A percentile compares a stretch with the other conserved stretches of the same genome.
Evolutionary conservation across 2,797 vertebrate genomes (phyloP).

Genomic region (Natrix natrix): DNA sequence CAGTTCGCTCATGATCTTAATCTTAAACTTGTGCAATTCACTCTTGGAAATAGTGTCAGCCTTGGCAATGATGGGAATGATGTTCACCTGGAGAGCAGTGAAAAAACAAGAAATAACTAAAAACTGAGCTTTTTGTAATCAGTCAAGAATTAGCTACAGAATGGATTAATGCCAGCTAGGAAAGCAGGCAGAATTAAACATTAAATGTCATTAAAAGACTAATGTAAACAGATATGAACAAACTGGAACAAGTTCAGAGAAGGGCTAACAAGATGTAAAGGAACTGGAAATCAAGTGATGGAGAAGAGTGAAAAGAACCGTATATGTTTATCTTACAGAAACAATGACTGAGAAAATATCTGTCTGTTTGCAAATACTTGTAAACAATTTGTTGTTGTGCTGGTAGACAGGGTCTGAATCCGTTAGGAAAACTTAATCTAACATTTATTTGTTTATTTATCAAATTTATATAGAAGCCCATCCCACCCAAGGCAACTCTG

Average conservation of each 20-base stretch:
- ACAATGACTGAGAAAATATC: background rate
- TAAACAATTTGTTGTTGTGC: background rate
- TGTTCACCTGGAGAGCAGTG: conserved; percentile 84
- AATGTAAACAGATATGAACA: background rate
- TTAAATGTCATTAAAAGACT: background rate
- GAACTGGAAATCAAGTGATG: background rate
- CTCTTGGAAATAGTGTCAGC: conserved; percentile 99
- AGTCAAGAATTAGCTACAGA: background rate
- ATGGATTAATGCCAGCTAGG: background rate
- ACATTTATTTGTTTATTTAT: background rate
- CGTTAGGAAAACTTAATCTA: background rate
- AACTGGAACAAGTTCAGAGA: background rate
- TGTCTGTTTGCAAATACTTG: background rate
- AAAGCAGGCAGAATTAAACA: background rate
- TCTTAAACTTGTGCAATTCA: conserved; percentile 98
- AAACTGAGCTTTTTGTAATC: background rate
- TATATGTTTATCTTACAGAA: background rate
- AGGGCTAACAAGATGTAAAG: background rate
- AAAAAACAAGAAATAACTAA: background rate
- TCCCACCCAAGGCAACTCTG: background rate
- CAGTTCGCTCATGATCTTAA: conserved; percentile 98
- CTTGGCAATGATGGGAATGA: conserved; percentile 98
- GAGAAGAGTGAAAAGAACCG: background rate
- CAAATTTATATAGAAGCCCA: background rate
- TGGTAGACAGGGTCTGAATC: background rate